These are phyloP conservation scores for Muntiacus muntjak DNA, from an alignment of 2,113 vertebrate genomes.

Conservation along the genomic window DNA sequence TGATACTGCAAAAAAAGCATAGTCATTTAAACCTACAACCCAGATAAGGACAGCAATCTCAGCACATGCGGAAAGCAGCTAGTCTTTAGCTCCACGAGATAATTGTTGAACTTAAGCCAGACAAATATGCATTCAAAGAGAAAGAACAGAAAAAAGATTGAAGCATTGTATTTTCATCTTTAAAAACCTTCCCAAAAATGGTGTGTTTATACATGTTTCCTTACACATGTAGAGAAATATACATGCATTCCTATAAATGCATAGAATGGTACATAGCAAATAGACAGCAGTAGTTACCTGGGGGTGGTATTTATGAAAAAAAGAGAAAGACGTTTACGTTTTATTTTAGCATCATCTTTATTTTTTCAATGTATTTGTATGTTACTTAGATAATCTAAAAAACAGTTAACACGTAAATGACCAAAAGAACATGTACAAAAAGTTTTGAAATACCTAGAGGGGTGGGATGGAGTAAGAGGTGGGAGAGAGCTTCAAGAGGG, in stretches of 20 bases:
- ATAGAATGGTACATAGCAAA: background rate
- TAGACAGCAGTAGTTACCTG: background rate
- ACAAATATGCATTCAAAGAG: background rate
- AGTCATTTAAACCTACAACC: constrained; percentile 40
- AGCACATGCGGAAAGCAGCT: background rate
- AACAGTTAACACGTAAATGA: background rate
- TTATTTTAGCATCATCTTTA: background rate
- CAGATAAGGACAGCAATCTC: background rate
- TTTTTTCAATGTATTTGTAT: background rate
- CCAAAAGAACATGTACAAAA: background rate
- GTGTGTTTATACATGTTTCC: background rate
- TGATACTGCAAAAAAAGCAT: background rate
- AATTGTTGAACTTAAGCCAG: background rate
- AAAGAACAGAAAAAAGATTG: background rate
- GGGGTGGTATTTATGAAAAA: background rate
- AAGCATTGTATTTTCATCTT: background rate
- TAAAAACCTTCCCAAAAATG: background rate
- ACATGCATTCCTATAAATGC: background rate
- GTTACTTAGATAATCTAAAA: background rate
- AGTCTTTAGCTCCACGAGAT: background rate
- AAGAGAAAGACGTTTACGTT: background rate
- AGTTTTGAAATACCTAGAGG: background rate
- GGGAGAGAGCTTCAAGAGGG: background rate
- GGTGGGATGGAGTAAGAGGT: background rate
- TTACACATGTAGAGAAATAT: background rate